phyloP scores from a whole-genome alignment of 2,113 vertebrate species.

The Scolopax mira region DNA sequence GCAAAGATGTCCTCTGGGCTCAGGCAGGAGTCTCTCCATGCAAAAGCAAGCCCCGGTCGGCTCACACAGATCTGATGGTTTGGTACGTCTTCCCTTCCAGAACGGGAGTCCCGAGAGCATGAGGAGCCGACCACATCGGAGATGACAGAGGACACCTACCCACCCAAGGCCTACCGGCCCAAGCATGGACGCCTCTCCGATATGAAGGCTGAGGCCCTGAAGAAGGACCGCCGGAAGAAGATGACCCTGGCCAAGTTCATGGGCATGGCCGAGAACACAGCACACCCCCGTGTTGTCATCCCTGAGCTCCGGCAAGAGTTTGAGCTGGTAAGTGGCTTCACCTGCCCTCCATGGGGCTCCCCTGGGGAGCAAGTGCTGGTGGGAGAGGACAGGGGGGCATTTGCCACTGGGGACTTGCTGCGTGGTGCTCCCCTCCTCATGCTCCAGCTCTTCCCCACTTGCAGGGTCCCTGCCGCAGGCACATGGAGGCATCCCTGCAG shows the following conservation, averaged over 20 bases:
- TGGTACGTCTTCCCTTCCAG: slow-evolving; percentile 58
- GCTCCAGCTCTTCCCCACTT: neutral
- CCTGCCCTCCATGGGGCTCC: neutral
- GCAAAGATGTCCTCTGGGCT: neutral
- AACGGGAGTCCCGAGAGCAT: slow-evolving; percentile 87
- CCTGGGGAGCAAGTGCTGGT: accelerated
- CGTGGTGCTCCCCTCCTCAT: neutral
- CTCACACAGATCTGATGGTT: neutral
- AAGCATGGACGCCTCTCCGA: slow-evolving; percentile 77
- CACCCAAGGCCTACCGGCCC: slow-evolving; percentile 78
- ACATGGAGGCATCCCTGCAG: slow-evolving; percentile 93
- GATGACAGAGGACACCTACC: slow-evolving; percentile 85
- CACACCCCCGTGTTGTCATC: slow-evolving; percentile 75
- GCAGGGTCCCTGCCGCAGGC: slow-evolving; percentile 95
- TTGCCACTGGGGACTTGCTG: neutral
- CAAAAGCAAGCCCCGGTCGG: neutral
- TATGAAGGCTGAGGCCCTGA: slow-evolving; percentile 88
- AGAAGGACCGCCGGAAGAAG: slow-evolving; percentile 88
- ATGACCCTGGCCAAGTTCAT: slow-evolving; percentile 82
- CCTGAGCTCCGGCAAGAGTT: slow-evolving; percentile 92
- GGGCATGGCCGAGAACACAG: slow-evolving; percentile 82
- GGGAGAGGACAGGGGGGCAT: neutral
- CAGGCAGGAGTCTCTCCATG: neutral
- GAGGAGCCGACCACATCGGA: slow-evolving; percentile 87
- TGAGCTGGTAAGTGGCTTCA: slow-evolving; percentile 83